Base-by-base conservation (phyloP, 2,888 invertebrate species). In the Agrotis ipsilon region DNA sequence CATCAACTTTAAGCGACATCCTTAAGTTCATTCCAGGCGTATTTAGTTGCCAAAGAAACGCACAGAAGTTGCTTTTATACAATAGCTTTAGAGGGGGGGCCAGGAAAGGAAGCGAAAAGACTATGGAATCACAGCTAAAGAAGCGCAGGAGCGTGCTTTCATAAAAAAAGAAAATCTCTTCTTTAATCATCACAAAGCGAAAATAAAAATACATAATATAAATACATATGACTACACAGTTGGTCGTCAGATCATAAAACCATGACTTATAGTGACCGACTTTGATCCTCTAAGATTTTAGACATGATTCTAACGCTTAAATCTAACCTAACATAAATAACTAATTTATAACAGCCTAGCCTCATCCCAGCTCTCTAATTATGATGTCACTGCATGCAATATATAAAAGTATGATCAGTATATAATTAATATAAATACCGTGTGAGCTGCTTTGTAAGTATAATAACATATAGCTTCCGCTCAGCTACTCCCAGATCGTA, bases 401-500 rank as follows among this genome's bases (percentile, higher is more conserved):
- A 66, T 67, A 78, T 78, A 78, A 80, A 83, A 80, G 51, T 78
- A 69, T 78, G 81, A 83, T 84, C 80, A 82, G 75, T 82, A 74
- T 84, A 71, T 78, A 80, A 83, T 83, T 83, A 78, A 78, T 68
- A 84, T 69, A 83, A 81, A 81, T 61, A 51, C 80, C 76, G 72
- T 76, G 80, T 49, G 79, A 79, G 68, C 61, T 64, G 74, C 49
- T 79, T 84, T 83, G 78, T 83, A 59, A 72, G 67, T 65, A 43
- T 24, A 70, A 72, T 80, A 80, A 84, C 59, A 78, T 83, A 83
- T 84, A 46, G 72, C 84, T 83, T 83, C 83, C 83, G 83, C 68
- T 83, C 51, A 3, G 48, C 72, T 52, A 21, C 27, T 64, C 62
- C 27, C 52, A 75, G 82, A 83, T 82, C 58, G 60, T 79, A 83